Evolutionary conservation across 1,140 invertebrate species (phyloP), one percentile per base, ranked within the genome.

Genomic region (Thaumetopoea pityocampa): DNA sequence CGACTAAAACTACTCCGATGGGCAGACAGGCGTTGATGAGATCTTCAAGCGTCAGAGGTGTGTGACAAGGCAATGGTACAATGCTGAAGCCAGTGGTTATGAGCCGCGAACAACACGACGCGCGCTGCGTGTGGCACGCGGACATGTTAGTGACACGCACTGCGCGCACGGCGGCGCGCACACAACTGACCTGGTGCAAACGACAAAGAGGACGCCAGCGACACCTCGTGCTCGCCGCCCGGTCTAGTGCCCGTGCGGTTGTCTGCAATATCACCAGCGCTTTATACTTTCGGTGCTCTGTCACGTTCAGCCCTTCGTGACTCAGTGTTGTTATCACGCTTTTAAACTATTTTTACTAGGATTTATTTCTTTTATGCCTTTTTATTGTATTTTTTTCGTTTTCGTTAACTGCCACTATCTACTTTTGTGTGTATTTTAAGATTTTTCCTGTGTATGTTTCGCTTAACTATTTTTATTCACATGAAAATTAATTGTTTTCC

Each of bases 151-250:
- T 84, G 71, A 84, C 80, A 82, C 69, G 77, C 73, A 66, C 81
- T 60, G 67, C 76, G 80, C 80, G 81, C 67, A 73, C 59, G 51
- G 68, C 59, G 64, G 67, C 67, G 79, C 78, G n/a, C n/a, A 88
- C 91, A 89, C 81, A 92, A 93, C 88, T 91, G 89, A 85, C 92
- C 89, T 86, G 91, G 91, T 85, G 92, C 89, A 86, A 91, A 92
- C 80, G 91, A 92, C 77, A 85, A 83, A 73, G 83, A 65, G 60
- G 80, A 65, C 73, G 81, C 69, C 81, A 85, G 73, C 69, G 73
- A 81, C 67, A 92, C 88, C 88, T 92, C 91, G 87, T 90, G 92
- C 87, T 94, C 93, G 85, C 90, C 92, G 86, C 92, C 92, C 65
- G 91, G 90, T 84, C 90, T 91, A 84, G 89, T 90, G 87, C 87